These are phyloP conservation scores for Pachypanchax playfairii DNA, from an alignment of 2,113 vertebrate genomes.

Conservation along the genomic window DNA sequence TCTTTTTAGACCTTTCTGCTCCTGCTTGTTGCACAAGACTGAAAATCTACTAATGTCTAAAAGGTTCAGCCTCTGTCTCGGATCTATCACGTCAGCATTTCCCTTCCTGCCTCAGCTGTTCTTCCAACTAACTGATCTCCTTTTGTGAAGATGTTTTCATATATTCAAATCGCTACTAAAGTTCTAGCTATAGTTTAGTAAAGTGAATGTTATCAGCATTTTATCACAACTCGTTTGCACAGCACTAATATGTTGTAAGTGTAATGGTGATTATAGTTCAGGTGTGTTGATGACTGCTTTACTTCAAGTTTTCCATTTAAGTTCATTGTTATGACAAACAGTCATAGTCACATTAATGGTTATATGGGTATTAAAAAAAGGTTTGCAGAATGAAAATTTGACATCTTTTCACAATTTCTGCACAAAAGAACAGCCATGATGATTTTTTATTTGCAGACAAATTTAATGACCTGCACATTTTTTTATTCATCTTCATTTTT, in stretches of 20 bases:
- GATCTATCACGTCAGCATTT: conserved; percentile 32
- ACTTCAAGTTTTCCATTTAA: too few species aligned
- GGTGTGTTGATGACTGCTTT: background rate
- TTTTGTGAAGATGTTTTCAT: conserved; percentile 56
- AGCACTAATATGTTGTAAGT: background rate
- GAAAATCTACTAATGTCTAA: conserved; percentile 10
- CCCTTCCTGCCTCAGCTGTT: conserved; percentile 28
- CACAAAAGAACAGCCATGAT: too few species aligned
- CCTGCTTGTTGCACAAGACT: background rate
- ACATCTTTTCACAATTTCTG: too few species aligned
- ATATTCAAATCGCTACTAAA: conserved; percentile 57
- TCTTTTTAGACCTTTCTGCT: background rate
- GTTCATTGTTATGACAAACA: too few species aligned
- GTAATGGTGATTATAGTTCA: background rate
- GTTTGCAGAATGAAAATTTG: too few species aligned
- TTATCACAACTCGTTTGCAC: conserved; percentile 10
- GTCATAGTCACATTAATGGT: too few species aligned
- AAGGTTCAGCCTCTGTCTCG: conserved; percentile 17
- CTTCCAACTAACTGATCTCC: conserved; percentile 14
- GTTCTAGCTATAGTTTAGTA: conserved; percentile 21
- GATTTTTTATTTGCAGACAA: too few species aligned
- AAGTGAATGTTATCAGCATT: conserved; percentile 52
- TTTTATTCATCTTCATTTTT: too few species aligned
- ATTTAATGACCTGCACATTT: too few species aligned
- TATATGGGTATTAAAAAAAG: too few species aligned